Evolutionary conservation across 2,113 vertebrate species (phyloP), one percentile per base, ranked within the genome.

Genomic region (Dasyornis broadbenti): DNA sequence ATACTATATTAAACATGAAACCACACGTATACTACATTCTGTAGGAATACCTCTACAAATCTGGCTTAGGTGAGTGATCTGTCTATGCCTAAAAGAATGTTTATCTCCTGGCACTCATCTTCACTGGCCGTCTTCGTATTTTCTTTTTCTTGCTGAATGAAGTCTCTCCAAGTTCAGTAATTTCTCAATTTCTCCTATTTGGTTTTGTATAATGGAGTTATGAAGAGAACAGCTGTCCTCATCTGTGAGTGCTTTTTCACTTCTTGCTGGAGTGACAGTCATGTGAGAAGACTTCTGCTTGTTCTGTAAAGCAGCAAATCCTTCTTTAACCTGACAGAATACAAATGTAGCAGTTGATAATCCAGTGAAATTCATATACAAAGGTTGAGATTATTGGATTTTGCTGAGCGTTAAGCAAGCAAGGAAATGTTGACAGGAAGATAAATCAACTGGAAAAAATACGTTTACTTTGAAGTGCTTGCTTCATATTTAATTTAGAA

Each of bases 101-200:
- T 60, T 61, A 61, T 79, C 45, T 96, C 56, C 82, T 85, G 35
- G 26, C 37, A 54, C 60, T 49, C 26, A 49, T 91, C 87, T 92
- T 95, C 87, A 94, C 30, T 84, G 13, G 53, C 76, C 60, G 27
- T 94, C 97, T 88, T 97, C 97, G 2, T 93, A 77, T 90, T 98
- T 98, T 90, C 98, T 97, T 92, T 98, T 98, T 76, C 92, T 97
- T 81, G 91, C 30, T 75, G 91, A 89, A 39, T 91, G 85, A 63
- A 96, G 56, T 72, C 49, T 96, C 83, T 98, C 97, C 69, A 96
- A 87, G 61, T 68, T 82, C 71, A 97, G 60, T 54, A 97, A 81
- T 60, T 95, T 98, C 92, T 97, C 97, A 6, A 27, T 97, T 89
- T 97, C 95, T 61, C 75, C 97, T 57, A 60, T 94, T 85, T 96